Evolutionary conservation across 2,797 vertebrate genomes (phyloP), one percentile per base, ranked within the genome.

Genomic region (Etheostoma nigrum): DNA sequence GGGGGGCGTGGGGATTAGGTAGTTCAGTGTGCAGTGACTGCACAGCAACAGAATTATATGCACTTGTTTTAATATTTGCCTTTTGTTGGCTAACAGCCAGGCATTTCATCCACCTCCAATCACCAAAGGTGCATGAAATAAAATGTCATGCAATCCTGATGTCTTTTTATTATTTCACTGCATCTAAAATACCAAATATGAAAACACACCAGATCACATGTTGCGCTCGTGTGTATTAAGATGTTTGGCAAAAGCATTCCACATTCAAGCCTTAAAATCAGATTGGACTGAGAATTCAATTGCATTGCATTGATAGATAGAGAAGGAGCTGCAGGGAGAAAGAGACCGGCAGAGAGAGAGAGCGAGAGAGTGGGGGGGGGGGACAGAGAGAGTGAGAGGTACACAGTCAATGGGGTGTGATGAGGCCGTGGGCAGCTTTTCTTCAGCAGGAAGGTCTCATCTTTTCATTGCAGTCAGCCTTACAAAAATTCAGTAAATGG

Each of bases 401-500:
- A 47, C 1, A 69, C 47, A 69, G 60, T 65, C 27, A 47, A 15
- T 59, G 40, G 62, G 67, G 60, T 51, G 62, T 12, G 19, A 49
- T 72, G 60, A 79, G 72, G 65, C 74, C 27, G 42, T 55, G 77
- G 54, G 76, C 77, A 77, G 74, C 79, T 51, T 87, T 82, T 80
- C 66, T 74, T 53, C 62, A 53, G 30, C 42, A 74, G 77, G 59
- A 81, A 82, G 81, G 79, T 86, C 77, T 88, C n/a, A 0, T 72
- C 68, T 81, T 84, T 82, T 89, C 78, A 85, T 81, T 87, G 67
- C 74, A 82, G 72, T 53, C 68, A 74, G 70, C 60, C 57, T 64
- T 15, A 9, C 85, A 75, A 89, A 92, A 89, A 91, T 76, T 14
- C 72, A 58, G 27, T 42, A 62, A 81, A 87, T 75, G 51, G 66